Evolutionary conservation across 2,888 invertebrate genomes (phyloP).

Genomic region (Dasysyrphus tricinctus): DNA sequence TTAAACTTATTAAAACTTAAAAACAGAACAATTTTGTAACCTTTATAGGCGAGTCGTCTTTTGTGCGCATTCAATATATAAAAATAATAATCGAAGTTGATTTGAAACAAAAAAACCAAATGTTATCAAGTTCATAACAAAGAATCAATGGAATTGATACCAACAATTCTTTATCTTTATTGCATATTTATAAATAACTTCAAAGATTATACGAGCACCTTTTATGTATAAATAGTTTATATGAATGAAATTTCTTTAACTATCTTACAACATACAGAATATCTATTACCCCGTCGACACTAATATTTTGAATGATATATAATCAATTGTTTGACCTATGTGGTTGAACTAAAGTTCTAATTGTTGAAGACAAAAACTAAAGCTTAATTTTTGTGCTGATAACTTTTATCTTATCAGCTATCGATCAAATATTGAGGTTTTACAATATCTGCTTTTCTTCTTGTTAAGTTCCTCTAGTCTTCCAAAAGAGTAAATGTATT

Average conservation of each 20-base stretch:
- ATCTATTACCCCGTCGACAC: not conserved
- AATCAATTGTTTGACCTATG: not conserved
- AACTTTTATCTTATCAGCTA: conserved; percentile 31
- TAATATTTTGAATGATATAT: not conserved
- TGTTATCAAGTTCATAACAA: too few species aligned
- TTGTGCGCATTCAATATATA: too few species aligned
- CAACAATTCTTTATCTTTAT: too few species aligned
- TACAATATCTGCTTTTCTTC: not conserved
- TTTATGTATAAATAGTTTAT: not conserved
- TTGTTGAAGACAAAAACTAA: not conserved
- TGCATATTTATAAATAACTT: too few species aligned
- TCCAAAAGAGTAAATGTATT: not conserved
- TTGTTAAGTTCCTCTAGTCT: not conserved
- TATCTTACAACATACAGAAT: not conserved
- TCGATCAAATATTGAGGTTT: conserved; percentile 19
- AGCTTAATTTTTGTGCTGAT: not conserved
- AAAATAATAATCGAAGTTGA: too few species aligned
- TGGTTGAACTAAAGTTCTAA: not conserved
- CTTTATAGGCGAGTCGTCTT: too few species aligned
- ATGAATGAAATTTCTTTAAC: not conserved
- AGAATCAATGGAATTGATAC: too few species aligned
- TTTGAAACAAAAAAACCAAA: too few species aligned
- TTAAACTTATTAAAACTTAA: too few species aligned
- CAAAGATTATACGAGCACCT: too few species aligned
- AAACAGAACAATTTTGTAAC: too few species aligned